A percentile compares a stretch with the other conserved stretches of the same genome.
Evolutionary conservation across 2,113 vertebrate species (phyloP).

Genomic region (Microcebus ravelobensis): DNA sequence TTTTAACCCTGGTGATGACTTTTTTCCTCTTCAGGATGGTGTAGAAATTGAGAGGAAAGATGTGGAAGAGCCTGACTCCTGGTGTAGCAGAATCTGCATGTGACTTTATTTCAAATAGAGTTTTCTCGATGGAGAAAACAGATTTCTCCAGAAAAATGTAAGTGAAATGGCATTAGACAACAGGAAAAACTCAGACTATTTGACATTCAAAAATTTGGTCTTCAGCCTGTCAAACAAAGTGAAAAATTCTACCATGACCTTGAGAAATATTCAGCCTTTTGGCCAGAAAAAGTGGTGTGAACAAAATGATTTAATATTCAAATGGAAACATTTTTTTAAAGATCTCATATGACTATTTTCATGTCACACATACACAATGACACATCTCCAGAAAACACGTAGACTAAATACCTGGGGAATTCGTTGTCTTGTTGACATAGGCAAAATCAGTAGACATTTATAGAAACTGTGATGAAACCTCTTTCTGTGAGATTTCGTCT

Average conservation of each 20-base stretch:
- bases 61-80: neutral
- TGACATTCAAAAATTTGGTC: conserved; percentile 65
- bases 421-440: neutral
- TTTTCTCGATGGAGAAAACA: conserved; percentile 31
- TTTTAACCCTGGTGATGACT: neutral
- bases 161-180: conserved; percentile 39
- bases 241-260: conserved; percentile 57
- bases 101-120: conserved; percentile 7
- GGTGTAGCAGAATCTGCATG: neutral
- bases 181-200: conserved; percentile 35
- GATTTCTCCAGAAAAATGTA: neutral
- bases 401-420: neutral
- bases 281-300: neutral
- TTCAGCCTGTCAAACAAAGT: conserved; percentile 34
- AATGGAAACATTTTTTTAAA: neutral
- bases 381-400: neutral
- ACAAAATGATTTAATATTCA: conserved; percentile 3
- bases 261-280: neutral
- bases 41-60: neutral
- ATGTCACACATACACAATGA: neutral
- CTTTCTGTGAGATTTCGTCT: neutral
- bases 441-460: neutral
- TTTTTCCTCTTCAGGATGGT: neutral
- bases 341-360: neutral
- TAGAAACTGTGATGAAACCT: neutral